Percentiles rank a stretch among this genome's conserved stretches.
phyloP scores from a whole-genome alignment of 2,888 invertebrate species.

The Eubasilissa splendida region DNA sequence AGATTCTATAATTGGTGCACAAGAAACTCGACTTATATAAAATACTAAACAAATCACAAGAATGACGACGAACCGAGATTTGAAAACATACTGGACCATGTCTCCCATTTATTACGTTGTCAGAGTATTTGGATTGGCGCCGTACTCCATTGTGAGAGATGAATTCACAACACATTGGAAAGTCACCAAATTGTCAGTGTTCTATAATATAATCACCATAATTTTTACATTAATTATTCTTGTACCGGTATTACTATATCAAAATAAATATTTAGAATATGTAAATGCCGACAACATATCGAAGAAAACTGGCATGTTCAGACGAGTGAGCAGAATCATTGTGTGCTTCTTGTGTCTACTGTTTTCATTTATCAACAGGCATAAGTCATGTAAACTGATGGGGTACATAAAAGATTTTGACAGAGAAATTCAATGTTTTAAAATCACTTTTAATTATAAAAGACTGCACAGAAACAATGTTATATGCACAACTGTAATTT shows the following conservation, averaged over 20 bases:
- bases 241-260: constrained; percentile 33
- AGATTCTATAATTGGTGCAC: too few relatives aligned
- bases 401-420: constrained; percentile 41
- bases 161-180: constrained; percentile 26
- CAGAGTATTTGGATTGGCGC: constrained; percentile 46
- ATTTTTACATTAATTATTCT: neutral
- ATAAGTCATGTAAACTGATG: constrained; percentile 29
- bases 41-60: too few relatives aligned
- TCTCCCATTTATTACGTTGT: constrained; percentile 8
- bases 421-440: constrained; percentile 38
- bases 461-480: constrained; percentile 17
- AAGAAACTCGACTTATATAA: too few relatives aligned
- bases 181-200: constrained; percentile 4
- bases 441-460: constrained; percentile 26
- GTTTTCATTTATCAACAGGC: constrained; percentile 12
- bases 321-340: constrained; percentile 28
- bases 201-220: constrained; percentile 6
- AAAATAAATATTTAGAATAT: neutral
- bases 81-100: neutral
- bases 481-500: neutral
- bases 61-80: neutral
- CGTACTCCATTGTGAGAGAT: constrained; percentile 13
- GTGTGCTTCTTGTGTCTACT: neutral
- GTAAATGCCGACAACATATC: constrained; percentile 22
- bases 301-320: constrained; percentile 45